These are phyloP conservation scores for Exephanes ischioxanthus DNA, from an alignment of 2,888 invertebrate species.

Conservation along the genomic window DNA sequence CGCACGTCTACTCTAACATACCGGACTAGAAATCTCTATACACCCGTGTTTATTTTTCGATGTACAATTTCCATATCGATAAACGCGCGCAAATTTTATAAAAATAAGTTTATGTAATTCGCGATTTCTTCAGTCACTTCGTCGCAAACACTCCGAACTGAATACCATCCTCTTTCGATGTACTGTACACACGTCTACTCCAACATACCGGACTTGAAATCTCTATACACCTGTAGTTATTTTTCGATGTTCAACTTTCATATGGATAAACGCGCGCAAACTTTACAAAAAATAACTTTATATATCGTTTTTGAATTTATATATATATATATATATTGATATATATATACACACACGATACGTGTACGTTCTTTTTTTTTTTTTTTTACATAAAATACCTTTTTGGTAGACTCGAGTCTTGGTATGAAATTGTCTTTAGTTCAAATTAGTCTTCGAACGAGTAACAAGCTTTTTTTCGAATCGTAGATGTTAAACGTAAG, in stretches of 20 bases:
- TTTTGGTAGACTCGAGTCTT: slow-evolving; percentile 33
- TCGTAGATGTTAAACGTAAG: slow-evolving; percentile 30
- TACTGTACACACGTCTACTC: slow-evolving; percentile 36
- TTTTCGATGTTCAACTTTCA: slow-evolving; percentile 44
- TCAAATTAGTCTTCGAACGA: slow-evolving; percentile 14
- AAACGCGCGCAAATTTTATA: slow-evolving; percentile 43
- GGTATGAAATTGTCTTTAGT: slow-evolving; percentile 35
- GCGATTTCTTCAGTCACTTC: slow-evolving; percentile 25
- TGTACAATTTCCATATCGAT: slow-evolving; percentile 32
- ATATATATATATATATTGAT: slow-evolving; percentile 38
- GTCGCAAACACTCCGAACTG: slow-evolving; percentile 53
- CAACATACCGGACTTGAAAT: slow-evolving; percentile 46
- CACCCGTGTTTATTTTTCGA: slow-evolving; percentile 53
- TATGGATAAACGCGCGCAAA: slow-evolving; percentile 30
- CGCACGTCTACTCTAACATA: not conserved
- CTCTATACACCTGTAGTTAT: slow-evolving; percentile 46
- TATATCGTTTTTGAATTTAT: slow-evolving; percentile 52
- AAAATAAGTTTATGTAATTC: slow-evolving; percentile 46
- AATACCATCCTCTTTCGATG: slow-evolving; percentile 57
- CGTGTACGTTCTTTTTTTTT: slow-evolving; percentile 28
- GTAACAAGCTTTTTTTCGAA: slow-evolving; percentile 2
- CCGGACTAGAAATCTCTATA: slow-evolving; percentile 48
- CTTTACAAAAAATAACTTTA: slow-evolving; percentile 44
- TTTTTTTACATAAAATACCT: slow-evolving; percentile 5
- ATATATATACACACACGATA: slow-evolving; percentile 52